Evolutionary conservation across 1,140 invertebrate species (phyloP), one percentile per base, ranked within the genome.

Genomic region (Chymomyza costata): DNA sequence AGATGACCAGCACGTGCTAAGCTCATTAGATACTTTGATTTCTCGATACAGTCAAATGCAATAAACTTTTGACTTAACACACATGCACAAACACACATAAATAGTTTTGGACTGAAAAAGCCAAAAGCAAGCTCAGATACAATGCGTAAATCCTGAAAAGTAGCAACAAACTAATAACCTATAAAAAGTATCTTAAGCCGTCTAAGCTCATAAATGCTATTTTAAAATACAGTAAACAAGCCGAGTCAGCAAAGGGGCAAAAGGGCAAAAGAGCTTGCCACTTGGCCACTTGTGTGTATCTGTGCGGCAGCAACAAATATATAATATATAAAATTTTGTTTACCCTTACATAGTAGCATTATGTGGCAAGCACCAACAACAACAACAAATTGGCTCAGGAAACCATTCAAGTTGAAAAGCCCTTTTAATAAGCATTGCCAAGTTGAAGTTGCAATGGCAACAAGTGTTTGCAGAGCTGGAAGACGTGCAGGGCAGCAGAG

Each of bases 171-270:
- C 69, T 76, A 78, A 78, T 76, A 76, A 78, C 66, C 71, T 78
- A 76, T 78, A 78, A 76, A 76, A 76, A 78, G 40, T n/a, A n/a
- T 71, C 66, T 70, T 71, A 76, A 76, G 71, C 71, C 63, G 48
- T 59, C 71, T 76, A 70, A 76, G 71, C 71, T 78, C 45, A 78
- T 76, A 71, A 76, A 71, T 76, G 66, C 51, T 64, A 66, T 76
- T 78, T 78, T 78, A 74, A 76, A 76, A 78, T 78, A 78, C 39
- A 69, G 48, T 3, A 45, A 38, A 69, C 13, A 46, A 46, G 43
- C 49, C 37, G 11, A 40, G 19, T 15, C 11, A 14, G 11, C 1
- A n/a, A n/a, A n/a, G n/a, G 11, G 43, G 39, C 14, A 46, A 59
- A 50, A 50, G 66, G 50, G 43, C 18, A 34, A 11, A 35, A 11